Conservation (phyloP, 2,797 vertebrate species). For the Mormyrus hasselquistii region DNA sequence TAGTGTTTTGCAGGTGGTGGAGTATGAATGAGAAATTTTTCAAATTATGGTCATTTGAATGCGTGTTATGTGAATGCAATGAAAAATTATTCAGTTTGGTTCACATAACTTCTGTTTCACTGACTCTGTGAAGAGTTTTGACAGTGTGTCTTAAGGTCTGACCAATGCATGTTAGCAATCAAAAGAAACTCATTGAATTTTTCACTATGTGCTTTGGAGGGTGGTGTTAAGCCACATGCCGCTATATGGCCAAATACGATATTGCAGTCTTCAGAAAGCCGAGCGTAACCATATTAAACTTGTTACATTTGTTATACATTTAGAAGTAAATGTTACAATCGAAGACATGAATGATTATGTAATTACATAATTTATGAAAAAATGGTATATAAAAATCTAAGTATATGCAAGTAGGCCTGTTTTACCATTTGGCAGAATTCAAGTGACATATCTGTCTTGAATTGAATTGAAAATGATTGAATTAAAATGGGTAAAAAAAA, state of each 20-base stretch:
- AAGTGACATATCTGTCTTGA: not conserved
- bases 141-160: not conserved
- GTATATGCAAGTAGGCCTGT: not conserved
- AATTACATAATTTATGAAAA: not conserved
- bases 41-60: not conserved
- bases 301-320: not conserved
- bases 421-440: not conserved
- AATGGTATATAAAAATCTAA: not conserved
- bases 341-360: not conserved
- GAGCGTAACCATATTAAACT: not conserved
- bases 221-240: not conserved
- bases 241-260: not conserved
- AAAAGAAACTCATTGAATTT: not conserved
- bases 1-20: not conserved
- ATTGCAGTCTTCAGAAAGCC: not conserved
- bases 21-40: not conserved
- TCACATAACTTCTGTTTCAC: not conserved
- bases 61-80: not conserved
- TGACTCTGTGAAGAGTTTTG: not conserved
- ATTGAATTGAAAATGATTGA: not conserved
- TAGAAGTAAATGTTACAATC: not conserved
- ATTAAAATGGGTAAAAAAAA: no score
- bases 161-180: not conserved
- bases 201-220: not conserved
- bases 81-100: not conserved